Evolutionary conservation across 2,113 vertebrate genomes (phyloP).

Genomic region (Hippocampus abdominalis): DNA sequence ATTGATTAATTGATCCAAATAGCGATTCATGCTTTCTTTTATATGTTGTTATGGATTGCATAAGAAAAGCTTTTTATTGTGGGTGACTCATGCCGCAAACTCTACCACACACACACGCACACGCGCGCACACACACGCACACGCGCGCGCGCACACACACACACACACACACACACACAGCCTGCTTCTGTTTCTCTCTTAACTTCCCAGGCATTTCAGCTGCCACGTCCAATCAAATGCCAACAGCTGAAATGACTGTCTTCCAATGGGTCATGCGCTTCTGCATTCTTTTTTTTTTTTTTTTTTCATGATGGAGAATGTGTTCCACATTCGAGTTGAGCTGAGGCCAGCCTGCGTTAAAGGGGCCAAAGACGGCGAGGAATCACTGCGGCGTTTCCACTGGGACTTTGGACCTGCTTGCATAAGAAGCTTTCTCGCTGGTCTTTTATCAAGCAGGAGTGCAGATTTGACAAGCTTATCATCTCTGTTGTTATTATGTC

Average conservation of each 20-base stretch:
- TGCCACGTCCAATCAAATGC: slow-evolving; percentile 36
- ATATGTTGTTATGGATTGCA: not conserved
- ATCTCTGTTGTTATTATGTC: not conserved
- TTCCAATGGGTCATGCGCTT: not conserved
- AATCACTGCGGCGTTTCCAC: slow-evolving; percentile 13
- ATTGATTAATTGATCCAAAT: not conserved
- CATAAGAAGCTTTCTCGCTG: slow-evolving; percentile 36
- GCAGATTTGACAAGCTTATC: slow-evolving; percentile 1
- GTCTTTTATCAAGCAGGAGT: slow-evolving; percentile 24
- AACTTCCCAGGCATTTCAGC: slow-evolving; percentile 30
- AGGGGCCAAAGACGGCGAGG: slow-evolving; percentile 18
- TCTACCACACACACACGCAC: not conserved
- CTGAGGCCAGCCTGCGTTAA: slow-evolving; percentile 6
- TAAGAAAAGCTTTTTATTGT: not conserved
- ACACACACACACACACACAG: not conserved
- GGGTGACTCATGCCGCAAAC: not conserved
- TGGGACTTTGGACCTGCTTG: slow-evolving; percentile 45
- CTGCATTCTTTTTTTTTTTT: not conserved
- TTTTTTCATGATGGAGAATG: not conserved
- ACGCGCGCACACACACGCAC: not conserved
- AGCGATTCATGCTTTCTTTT: not conserved
- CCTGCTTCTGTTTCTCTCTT: not conserved
- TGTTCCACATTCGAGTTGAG: not conserved
- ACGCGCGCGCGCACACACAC: no score
- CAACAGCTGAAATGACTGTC: slow-evolving; percentile 29